Evolutionary conservation across 2,797 vertebrate genomes (phyloP).

Genomic region (Lycodopsis pacificus): DNA sequence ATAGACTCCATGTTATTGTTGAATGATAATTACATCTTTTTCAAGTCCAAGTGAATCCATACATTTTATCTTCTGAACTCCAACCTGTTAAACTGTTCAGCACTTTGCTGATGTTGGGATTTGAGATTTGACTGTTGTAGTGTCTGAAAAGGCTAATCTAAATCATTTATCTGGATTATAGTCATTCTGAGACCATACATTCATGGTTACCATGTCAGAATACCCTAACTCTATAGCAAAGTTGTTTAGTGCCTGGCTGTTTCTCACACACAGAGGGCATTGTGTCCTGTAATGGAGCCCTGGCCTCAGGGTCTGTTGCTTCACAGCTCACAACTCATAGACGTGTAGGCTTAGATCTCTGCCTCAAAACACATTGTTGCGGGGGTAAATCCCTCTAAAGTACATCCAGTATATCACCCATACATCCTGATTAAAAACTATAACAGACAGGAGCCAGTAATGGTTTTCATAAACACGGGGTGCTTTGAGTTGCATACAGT

Average conservation of each 20-base stretch:
- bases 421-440: conserved; percentile 26
- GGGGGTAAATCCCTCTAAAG: conserved; percentile 33
- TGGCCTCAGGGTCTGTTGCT: conserved; percentile 53
- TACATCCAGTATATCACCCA: conserved; percentile 23
- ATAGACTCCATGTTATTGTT: background rate
- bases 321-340: conserved; percentile 50
- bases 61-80: background rate
- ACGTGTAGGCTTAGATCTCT: conserved; percentile 51
- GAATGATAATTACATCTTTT: background rate
- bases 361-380: conserved; percentile 50
- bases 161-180: background rate
- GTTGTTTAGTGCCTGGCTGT: conserved; percentile 37
- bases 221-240: conserved; percentile 15
- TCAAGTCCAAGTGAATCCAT: background rate
- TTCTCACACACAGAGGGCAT: conserved; percentile 61
- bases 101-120: background rate
- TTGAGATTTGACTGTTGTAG: background rate
- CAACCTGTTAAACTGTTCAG: background rate
- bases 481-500: conserved; percentile 10
- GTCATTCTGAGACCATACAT: conserved; percentile 28
- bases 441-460: conserved; percentile 23
- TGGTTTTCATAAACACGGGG: conserved; percentile 28
- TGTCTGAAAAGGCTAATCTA: conserved; percentile 1
- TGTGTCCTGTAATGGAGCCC: conserved; percentile 59
- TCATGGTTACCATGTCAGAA: conserved; percentile 12